Conservation (phyloP, 2,113 vertebrate genomes). For the Odobenus rosmarus region DNA sequence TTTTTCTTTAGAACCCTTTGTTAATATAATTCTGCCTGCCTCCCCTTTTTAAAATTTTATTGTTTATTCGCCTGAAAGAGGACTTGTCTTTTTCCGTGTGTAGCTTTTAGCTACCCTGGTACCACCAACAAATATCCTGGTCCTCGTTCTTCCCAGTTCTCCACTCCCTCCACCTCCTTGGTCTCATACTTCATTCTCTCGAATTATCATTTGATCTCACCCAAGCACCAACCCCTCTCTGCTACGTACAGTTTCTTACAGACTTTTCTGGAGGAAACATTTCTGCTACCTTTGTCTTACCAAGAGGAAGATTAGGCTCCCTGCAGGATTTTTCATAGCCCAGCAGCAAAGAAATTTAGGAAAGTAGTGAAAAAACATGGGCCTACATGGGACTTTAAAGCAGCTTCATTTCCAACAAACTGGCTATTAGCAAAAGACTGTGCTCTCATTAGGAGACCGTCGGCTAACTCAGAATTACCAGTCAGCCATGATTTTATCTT, state of each 20-base stretch:
- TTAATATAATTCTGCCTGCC: not conserved
- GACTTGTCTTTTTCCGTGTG: not conserved
- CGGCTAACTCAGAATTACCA: slow-evolving; percentile 50
- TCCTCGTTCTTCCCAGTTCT: not conserved
- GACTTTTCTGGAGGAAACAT: not conserved
- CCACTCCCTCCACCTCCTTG: not conserved
- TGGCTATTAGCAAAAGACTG: slow-evolving; percentile 58
- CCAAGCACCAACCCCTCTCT: not conserved
- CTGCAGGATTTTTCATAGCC: not conserved
- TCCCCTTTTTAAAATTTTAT: not conserved
- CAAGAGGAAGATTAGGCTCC: not conserved
- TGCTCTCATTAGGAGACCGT: slow-evolving; percentile 48
- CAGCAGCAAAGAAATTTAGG: not conserved
- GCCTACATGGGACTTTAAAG: not conserved
- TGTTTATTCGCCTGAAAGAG: not conserved
- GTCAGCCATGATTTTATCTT: slow-evolving; percentile 57
- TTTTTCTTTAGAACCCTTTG: not conserved
- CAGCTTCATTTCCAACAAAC: slow-evolving; percentile 56
- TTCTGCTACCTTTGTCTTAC: not conserved
- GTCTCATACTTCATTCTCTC: not conserved
- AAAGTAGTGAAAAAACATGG: slow-evolving; percentile 7
- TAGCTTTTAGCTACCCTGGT: not conserved
- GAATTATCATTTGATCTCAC: not conserved
- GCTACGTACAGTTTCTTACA: not conserved
- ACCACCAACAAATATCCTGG: not conserved